Evolutionary conservation across 1,140 invertebrate genomes (phyloP).

Genomic region (Plectrocnemia conspersa): DNA sequence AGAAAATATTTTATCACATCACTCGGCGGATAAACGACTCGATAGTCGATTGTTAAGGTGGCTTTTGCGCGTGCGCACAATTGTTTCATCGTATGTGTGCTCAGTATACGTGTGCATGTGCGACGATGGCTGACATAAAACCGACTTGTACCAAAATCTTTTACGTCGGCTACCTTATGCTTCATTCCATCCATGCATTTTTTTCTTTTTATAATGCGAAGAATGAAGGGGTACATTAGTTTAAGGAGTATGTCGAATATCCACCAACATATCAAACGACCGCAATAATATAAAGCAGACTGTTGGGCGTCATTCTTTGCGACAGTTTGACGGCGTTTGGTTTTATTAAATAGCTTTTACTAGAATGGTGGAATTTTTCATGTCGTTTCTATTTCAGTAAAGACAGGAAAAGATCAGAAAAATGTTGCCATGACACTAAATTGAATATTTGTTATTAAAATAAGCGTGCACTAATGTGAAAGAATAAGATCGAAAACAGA

Average conservation of each 20-base stretch:
- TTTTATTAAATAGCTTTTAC: slow-evolving; percentile 11
- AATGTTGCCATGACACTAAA: neutral
- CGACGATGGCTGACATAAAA: neutral
- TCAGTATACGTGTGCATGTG: too few relatives aligned
- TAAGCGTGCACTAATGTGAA: neutral
- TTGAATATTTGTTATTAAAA: neutral
- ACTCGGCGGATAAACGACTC: too few relatives aligned
- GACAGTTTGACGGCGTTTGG: slow-evolving; percentile 16
- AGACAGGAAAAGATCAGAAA: neutral
- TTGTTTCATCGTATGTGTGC: too few relatives aligned
- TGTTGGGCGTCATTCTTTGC: slow-evolving; percentile 12
- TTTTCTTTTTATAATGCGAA: too few relatives aligned
- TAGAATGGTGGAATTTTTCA: neutral
- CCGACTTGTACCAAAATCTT: neutral
- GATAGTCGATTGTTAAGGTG: too few relatives aligned
- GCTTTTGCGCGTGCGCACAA: too few relatives aligned
- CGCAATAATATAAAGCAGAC: slow-evolving; percentile 15
- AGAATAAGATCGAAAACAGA: neutral
- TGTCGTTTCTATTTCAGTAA: neutral
- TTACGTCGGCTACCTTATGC: neutral
- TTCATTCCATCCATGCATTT: too few relatives aligned
- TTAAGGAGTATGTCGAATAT: neutral
- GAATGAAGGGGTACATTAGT: neutral
- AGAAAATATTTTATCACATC: too few relatives aligned
- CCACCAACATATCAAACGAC: slow-evolving; percentile 1